Evolutionary conservation across 2,113 vertebrate genomes (phyloP), one percentile per base, ranked within the genome.

Genomic region (Siniperca chuatsi): DNA sequence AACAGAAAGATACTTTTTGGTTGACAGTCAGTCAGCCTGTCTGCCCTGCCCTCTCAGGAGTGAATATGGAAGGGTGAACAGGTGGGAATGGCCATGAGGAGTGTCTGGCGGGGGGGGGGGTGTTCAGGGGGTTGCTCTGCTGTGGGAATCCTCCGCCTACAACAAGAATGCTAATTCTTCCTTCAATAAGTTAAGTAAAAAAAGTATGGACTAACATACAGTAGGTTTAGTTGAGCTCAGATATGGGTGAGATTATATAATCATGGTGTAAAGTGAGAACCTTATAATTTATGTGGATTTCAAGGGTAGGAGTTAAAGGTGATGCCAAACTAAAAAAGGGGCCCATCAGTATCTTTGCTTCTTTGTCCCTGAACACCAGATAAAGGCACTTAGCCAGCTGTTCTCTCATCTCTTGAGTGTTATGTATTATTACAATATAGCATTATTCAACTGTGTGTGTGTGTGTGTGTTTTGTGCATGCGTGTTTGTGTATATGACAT

Each of bases 1-100:
- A 93, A 95, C 88, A 96, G 87, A 94, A 88, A 94, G 91, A 94
- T 87, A 95, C 92, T 92, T 90, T 95, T 94, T 92, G 90, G 92
- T 93, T 79, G 92, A 93, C 89, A 89, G 90, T 93, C 89, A 89
- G 89, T 92, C 91, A 90, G 91, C 88, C 91, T 89, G 89, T 91
- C 90, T 91, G 89, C 88, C 88, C 89, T 93, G 91, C 86, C 89
- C 91, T 92, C 84, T 91, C 86, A 83, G 92, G 92, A 91, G 92
- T 92, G 92, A 92, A 83, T 58, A 90, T 94, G 93, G 87, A 95
- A 87, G 85, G 89, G 86, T 93, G 89, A 89, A 92, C 50, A 90
- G 78, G 94, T 91, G 91, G 91, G 84, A 78, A 93, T 94, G 93
- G 79, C 65, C 90, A 94, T 93, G 93, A 86, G 79, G 83, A 79